A percentile compares a stretch with the other conserved stretches of the same genome.
Conservation (phyloP, 2,888 invertebrate genomes). For the Microchrysa polita region DNA sequence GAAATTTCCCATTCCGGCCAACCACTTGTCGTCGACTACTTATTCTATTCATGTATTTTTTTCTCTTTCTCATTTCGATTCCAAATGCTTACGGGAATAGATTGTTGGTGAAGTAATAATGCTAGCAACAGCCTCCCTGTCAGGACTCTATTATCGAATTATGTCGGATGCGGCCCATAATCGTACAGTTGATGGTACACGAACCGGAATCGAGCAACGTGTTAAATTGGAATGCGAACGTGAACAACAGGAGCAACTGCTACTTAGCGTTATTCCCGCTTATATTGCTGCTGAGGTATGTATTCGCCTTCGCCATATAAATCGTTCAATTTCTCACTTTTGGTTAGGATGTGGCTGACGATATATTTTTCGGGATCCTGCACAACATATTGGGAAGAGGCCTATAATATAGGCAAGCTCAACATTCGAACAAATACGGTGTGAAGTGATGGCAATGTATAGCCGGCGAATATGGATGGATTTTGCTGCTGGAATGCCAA, state of each 20-base stretch:
- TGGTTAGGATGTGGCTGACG: no score
- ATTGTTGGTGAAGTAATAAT: conserved; percentile 80
- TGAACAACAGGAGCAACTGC: conserved; percentile 90
- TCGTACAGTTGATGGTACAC: conserved; percentile 88
- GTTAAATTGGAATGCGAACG: conserved; percentile 92
- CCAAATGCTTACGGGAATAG: no score
- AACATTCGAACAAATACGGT: conserved; percentile 83
- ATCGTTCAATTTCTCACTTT: not conserved
- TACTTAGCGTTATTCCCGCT: conserved; percentile 93
- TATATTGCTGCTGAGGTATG: conserved; percentile 93
- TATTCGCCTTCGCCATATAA: conserved; percentile 70
- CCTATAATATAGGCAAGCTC: conserved; percentile 54
- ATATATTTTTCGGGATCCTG: conserved; percentile 66
- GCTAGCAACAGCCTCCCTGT: conserved; percentile 79
- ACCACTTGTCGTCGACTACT: conserved; percentile 36
- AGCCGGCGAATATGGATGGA: no score
- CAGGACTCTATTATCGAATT: conserved; percentile 88
- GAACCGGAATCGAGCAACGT: conserved; percentile 89
- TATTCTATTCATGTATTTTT: conserved; percentile 9
- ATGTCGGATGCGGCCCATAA: conserved; percentile 88
- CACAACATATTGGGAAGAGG: conserved; percentile 70
- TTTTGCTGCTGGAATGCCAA: no score
- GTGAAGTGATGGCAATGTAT: conserved; percentile 59
- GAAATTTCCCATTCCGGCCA: no score
- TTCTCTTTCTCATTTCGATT: conserved; percentile 20